These are phyloP conservation scores for Gadopsis marmoratus DNA, from an alignment of 2,797 vertebrate genomes.

Conservation along the genomic window DNA sequence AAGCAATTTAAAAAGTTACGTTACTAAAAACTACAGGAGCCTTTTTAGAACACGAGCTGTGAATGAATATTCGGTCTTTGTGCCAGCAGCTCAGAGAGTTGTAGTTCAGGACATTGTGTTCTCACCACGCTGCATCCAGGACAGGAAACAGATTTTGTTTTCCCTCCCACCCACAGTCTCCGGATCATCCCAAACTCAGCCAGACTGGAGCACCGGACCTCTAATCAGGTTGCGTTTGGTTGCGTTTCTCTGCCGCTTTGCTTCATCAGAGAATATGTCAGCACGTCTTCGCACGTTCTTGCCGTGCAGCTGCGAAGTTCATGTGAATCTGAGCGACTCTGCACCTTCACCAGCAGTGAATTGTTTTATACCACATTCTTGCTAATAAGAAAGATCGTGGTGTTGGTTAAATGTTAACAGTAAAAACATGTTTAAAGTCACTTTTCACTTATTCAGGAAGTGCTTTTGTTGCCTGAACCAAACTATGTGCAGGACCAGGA, in stretches of 20 bases:
- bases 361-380: not conserved
- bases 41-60: not conserved
- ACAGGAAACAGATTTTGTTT: slow-evolving; percentile 52
- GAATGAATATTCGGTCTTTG: not conserved
- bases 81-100: slow-evolving; percentile 35
- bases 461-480: no score
- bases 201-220: not conserved
- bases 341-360: not conserved
- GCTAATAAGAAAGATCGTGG: no score
- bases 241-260: no score
- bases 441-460: no score
- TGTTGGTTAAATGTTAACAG: no score
- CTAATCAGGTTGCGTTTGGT: not conserved
- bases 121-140: slow-evolving; percentile 19
- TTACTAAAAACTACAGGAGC: not conserved
- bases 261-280: no score
- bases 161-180: slow-evolving; percentile 27
- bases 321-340: not conserved
- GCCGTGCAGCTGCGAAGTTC: not conserved
- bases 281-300: not conserved
- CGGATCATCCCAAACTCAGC: slow-evolving; percentile 10
- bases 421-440: no score
- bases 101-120: slow-evolving; percentile 31
- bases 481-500: no score
- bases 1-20: not conserved